These are phyloP conservation scores for Agonopterix alstromeriana DNA, from an alignment of 2,888 invertebrate species.

Conservation along the genomic window DNA sequence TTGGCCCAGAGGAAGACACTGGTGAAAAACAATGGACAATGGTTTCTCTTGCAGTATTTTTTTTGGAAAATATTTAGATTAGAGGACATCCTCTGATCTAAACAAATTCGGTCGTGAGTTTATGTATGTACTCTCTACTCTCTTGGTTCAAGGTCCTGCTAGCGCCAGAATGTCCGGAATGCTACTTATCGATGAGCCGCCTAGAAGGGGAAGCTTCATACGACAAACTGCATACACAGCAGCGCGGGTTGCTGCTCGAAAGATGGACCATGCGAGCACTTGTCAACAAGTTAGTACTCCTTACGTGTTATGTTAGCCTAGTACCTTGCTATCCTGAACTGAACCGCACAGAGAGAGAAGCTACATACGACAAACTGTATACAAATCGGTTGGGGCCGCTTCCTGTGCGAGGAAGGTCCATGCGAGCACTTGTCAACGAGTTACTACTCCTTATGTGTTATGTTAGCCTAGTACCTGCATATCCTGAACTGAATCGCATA, in stretches of 20 bases:
- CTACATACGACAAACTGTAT: constrained; percentile 44
- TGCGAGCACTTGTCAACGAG: constrained; percentile 76
- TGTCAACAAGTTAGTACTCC: constrained; percentile 44
- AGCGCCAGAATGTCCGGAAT: constrained; percentile 84
- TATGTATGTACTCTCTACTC: not conserved
- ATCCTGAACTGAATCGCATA: constrained; percentile 34
- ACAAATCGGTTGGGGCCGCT: constrained; percentile 56
- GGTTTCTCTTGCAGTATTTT: no score
- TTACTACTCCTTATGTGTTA: constrained; percentile 18
- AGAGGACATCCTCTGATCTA: no score
- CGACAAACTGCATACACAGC: constrained; percentile 37
- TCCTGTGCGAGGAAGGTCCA: constrained; percentile 90
- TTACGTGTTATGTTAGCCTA: not conserved
- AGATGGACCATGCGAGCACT: constrained; percentile 87
- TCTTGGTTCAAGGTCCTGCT: constrained; percentile 68
- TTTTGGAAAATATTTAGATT: no score
- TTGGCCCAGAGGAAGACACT: no score
- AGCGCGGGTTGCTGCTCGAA: constrained; percentile 82
- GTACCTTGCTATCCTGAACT: constrained; percentile 9
- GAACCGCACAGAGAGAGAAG: constrained; percentile 39
- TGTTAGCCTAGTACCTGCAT: constrained; percentile 16
- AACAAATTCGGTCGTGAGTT: no score
- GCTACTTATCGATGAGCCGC: constrained; percentile 57
- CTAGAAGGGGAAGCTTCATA: constrained; percentile 47
- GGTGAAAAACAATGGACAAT: no score